These are phyloP conservation scores for Philotrypesis tridentata DNA, from an alignment of 1,140 invertebrate genomes.

Conservation along the genomic window DNA sequence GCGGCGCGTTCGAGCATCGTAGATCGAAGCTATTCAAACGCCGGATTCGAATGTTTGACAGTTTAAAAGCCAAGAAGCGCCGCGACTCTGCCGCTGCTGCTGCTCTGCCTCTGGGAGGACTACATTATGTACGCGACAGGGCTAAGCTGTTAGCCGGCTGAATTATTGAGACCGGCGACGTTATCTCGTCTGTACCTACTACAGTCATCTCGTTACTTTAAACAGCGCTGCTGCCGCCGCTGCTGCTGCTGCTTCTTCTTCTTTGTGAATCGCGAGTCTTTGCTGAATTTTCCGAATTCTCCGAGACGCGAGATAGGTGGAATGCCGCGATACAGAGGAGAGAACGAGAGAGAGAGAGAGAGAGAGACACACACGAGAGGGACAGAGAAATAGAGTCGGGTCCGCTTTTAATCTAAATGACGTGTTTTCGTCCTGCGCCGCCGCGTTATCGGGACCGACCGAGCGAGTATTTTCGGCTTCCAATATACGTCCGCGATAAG, in stretches of 20 bases:
- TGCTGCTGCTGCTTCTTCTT: slow-evolving; percentile 59
- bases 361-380: neutral
- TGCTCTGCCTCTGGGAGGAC: slow-evolving; percentile 58
- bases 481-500: slow-evolving; percentile 53
- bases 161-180: slow-evolving; percentile 69
- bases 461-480: slow-evolving; percentile 47
- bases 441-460: slow-evolving; percentile 15
- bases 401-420: slow-evolving; percentile 66
- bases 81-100: slow-evolving; percentile 4
- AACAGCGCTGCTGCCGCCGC: slow-evolving; percentile 55
- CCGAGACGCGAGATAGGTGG: slow-evolving; percentile 33
- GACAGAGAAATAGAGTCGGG: neutral
- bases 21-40: slow-evolving; percentile 69
- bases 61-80: slow-evolving; percentile 72
- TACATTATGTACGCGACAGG: slow-evolving; percentile 74
- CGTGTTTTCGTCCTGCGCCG: slow-evolving; percentile 60
- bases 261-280: neutral
- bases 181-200: slow-evolving; percentile 72
- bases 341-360: neutral
- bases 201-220: slow-evolving; percentile 71
- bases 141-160: slow-evolving; percentile 73
- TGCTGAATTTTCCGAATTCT: neutral
- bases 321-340: neutral
- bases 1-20: slow-evolving; percentile 15
- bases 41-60: slow-evolving; percentile 72